These are phyloP conservation scores for Propithecus perrieri DNA, from an alignment of 2,797 vertebrate genomes.

Conservation along the genomic window DNA sequence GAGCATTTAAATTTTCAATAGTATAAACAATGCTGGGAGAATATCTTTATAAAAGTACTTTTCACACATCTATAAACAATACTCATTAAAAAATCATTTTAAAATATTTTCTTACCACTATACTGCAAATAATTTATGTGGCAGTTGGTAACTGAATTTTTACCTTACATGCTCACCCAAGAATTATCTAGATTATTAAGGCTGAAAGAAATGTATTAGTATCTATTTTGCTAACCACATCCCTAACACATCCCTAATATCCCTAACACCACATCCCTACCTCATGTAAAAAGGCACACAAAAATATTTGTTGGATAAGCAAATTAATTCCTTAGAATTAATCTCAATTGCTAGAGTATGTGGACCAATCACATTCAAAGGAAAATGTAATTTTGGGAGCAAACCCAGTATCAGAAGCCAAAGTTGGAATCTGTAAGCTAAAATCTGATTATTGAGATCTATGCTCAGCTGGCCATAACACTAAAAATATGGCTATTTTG, in stretches of 20 bases:
- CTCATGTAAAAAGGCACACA: background rate
- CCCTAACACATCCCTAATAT: background rate
- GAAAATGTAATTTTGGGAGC: background rate
- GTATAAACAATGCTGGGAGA: background rate
- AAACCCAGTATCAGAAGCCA: background rate
- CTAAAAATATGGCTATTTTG: background rate
- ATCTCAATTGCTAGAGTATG: background rate
- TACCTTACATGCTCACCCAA: background rate
- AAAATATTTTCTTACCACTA: background rate
- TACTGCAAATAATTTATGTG: background rate
- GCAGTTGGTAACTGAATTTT: constrained; percentile 11
- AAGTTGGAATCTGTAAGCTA: background rate
- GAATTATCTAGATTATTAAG: background rate
- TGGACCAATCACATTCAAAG: constrained; percentile 1
- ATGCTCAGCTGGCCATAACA: background rate
- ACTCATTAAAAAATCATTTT: constrained; percentile 10
- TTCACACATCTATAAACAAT: background rate
- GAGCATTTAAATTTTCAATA: background rate
- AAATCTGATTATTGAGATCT: background rate
- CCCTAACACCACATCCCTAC: too few relatives aligned
- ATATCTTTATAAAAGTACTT: background rate
- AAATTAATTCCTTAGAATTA: constrained; percentile 5
- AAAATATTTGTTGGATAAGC: constrained; percentile 7
- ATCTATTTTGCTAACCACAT: background rate
- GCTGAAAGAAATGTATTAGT: background rate